phyloP scores from a whole-genome alignment of 1,140 invertebrate genomes.

The Pseudomyrmex dendroicus region DNA sequence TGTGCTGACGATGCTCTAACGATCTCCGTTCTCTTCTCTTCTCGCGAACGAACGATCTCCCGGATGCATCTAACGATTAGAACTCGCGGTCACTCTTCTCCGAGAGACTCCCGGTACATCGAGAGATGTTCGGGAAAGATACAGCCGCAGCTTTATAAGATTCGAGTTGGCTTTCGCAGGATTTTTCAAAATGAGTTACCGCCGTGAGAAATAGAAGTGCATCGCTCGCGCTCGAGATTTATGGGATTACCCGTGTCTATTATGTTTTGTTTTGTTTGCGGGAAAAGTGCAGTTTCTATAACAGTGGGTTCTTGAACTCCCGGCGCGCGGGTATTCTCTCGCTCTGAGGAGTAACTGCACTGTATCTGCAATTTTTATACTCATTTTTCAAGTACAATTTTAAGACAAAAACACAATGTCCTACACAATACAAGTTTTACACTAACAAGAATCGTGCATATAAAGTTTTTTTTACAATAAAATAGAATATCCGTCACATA shows the following conservation, averaged over 20 bases:
- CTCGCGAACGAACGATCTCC: neutral
- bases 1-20: slow-evolving; percentile 47
- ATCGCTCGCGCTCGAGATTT: slow-evolving; percentile 27
- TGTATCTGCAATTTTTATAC: neutral
- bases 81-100: neutral
- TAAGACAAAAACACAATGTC: no score
- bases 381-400: neutral
- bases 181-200: slow-evolving; percentile 54
- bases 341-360: neutral
- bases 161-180: neutral
- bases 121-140: neutral
- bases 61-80: slow-evolving; percentile 7
- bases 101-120: neutral
- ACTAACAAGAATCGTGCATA: no score
- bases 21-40: slow-evolving; percentile 9
- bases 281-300: slow-evolving; percentile 21
- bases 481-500: no score
- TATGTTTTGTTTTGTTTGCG: slow-evolving; percentile 25
- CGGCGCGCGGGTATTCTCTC: neutral
- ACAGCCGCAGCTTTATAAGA: neutral
- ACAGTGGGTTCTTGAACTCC: slow-evolving; percentile 15
- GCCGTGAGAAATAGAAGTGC: neutral
- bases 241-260: slow-evolving; percentile 28
- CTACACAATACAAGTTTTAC: neutral
- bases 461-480: no score